Percentiles rank a stretch among this genome's conserved stretches.
Conservation (phyloP, 1,140 invertebrate species). For the Drosophila ogumai region DNA sequence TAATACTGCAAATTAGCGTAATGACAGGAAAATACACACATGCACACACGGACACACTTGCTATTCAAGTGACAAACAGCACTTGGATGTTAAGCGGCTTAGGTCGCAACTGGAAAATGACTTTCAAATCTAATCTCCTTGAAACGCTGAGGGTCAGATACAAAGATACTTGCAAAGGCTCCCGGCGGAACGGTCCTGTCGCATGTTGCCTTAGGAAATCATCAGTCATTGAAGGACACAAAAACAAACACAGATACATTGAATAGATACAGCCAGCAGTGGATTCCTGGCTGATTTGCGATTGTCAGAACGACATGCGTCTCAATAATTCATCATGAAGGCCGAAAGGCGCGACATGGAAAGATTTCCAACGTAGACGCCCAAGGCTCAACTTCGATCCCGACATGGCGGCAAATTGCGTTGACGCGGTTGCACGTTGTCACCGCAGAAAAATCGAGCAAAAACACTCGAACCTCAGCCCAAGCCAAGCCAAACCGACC, state of each 20-base stretch:
- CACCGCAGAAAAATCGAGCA: constrained; percentile 62
- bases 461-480: constrained; percentile 10
- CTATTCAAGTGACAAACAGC: constrained; percentile 33
- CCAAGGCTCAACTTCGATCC: constrained; percentile 41
- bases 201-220: constrained; percentile 47
- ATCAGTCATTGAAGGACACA: constrained; percentile 58
- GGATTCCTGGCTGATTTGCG: constrained; percentile 67
- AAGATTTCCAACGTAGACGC: constrained; percentile 34
- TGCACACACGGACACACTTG: not conserved
- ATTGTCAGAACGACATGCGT: constrained; percentile 79
- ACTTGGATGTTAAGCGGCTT: constrained; percentile 63
- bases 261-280: constrained; percentile 25
- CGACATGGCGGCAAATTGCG: constrained; percentile 80
- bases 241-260: constrained; percentile 15
- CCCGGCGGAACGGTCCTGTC: not conserved
- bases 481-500: constrained; percentile 8
- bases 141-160: constrained; percentile 16
- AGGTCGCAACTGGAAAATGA: constrained; percentile 72
- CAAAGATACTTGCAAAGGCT: not conserved
- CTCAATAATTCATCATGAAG: constrained; percentile 75
- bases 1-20: constrained; percentile 69
- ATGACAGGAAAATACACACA: constrained; percentile 44
- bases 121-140: constrained; percentile 73
- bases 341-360: constrained; percentile 60
- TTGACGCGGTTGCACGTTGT: constrained; percentile 75